Evolutionary conservation across 1,140 invertebrate genomes (phyloP), one percentile per base, ranked within the genome.

Genomic region (Acromyrmex charruanus): DNA sequence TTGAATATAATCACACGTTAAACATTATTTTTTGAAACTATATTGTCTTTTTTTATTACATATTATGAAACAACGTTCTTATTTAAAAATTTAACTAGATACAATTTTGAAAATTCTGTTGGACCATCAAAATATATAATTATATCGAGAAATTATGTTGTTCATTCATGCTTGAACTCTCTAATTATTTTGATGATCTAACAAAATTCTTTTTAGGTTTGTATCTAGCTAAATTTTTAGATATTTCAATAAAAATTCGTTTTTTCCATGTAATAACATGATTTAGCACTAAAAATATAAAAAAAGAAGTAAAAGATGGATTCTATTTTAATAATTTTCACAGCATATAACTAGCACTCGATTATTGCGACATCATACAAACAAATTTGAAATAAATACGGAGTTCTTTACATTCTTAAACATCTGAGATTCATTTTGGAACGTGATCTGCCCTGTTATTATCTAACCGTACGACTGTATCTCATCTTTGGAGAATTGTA

Each of bases 401-500:
- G 68, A 53, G 18, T 58, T 31, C 25, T 55, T 39, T 31, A 80
- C 2, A 16, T 31, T 0, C 16, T 69, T 28, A 63, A 71, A 49
- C 51, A 44, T 61, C 69, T 84, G 39, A 74, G 39, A 49, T 69
- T 84, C 21, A 61, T 61, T 84, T 74, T 75, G 7, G 55, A 49
- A 31, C 80, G 44, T 58, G 69, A 31, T 84, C 69, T 74, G 69
- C 39, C 55, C 80, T 61, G 28, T 74, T 51, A 84, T 61, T 84
- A 74, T 49, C 55, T 44, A 25, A 35, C 12, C 21, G 44, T n/a
- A 61, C 74, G 61, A 77, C 55, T 55, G 16, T 85, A 85, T 21
- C 82, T 79, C 75, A 55, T 85, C 31, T 66, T 79, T 69, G 58
- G 16, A 44, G 85, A 90, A 90, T 85, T 51, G 85, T 49, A 71